phyloP scores from a whole-genome alignment of 1,140 invertebrate species.

The Pseudomyrmex cubaensis region DNA sequence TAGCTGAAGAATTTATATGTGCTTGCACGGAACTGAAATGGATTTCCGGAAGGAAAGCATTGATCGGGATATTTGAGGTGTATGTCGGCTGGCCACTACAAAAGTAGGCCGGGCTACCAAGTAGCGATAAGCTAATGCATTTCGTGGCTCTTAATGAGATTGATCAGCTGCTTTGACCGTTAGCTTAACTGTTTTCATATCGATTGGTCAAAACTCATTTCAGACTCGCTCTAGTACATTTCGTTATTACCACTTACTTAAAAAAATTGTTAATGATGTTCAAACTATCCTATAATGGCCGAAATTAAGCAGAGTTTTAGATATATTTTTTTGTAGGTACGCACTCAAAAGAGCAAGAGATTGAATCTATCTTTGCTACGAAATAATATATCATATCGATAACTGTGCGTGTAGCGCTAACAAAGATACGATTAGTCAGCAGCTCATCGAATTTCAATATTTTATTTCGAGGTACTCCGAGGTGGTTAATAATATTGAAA shows the following conservation, averaged over 20 bases:
- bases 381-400: conserved; percentile 21
- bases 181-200: conserved; percentile 67
- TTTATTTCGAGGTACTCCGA: conserved; percentile 34
- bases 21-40: conserved; percentile 10
- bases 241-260: conserved; percentile 74
- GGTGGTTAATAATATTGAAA: conserved; percentile 32
- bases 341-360: not conserved
- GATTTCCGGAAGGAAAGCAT: conserved; percentile 2
- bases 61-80: conserved; percentile 59
- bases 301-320: conserved; percentile 41
- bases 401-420: not conserved
- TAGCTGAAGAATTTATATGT: not conserved
- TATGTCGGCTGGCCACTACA: conserved; percentile 71
- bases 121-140: conserved; percentile 81
- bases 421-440: conserved; percentile 27
- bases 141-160: conserved; percentile 81
- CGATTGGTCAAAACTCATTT: conserved; percentile 70
- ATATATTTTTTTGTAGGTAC: not conserved
- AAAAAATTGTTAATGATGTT: conserved; percentile 73
- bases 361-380: conserved; percentile 29
- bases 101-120: conserved; percentile 71
- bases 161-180: conserved; percentile 73
- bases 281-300: conserved; percentile 55
- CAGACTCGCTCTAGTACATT: conserved; percentile 64
- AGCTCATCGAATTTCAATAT: conserved; percentile 13